Evolutionary conservation across 2,797 vertebrate genomes (phyloP), one percentile per base, ranked within the genome.

Genomic region (Enteromius paludinosus): DNA sequence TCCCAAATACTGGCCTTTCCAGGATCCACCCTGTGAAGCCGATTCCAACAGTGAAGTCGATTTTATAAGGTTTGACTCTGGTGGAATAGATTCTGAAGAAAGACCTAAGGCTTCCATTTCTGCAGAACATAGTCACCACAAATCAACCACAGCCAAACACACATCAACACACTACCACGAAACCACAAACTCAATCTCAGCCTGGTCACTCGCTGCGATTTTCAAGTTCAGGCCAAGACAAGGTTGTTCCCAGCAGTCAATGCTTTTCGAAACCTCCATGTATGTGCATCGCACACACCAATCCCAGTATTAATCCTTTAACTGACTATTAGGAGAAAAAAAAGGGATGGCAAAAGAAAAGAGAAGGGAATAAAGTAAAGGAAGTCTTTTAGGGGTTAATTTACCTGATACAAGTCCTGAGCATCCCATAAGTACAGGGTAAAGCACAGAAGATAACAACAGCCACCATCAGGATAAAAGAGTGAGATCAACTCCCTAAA

Each of bases 391-490:
- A 73, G 71, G 71, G 92, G 89, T 86, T 89, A 85, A 94, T 95
- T 98, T 98, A 98, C 96, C 97, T 98, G 94, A 93, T 96, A 95
- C 93, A 98, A 95, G 95, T 98, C 96, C 98, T 99, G 96, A 93
- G 93, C 92, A 97, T 96, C 94, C 94, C 95, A 96, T 89, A 96
- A 95, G 96, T 96, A 84, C 93, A 87, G 93, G 91, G 95, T 95
- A 96, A 93, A 98, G 95, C 95, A 98, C 93, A 97, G 96, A 94
- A 97, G 89, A 97, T 92, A 96, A 96, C 89, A 96, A 93, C 74
- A 83, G 41, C 95, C 91, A 90, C 93, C 91, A 92, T 97, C 94
- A 97, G 92, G 93, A 95, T 74, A 91, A 89, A 83, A 89, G 30
- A 71, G 85, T 84, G 4, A 83, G 56, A 83, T 69, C 75, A 77